These are phyloP conservation scores for Orthonevra nobilis DNA, from an alignment of 2,888 invertebrate genomes.

Conservation along the genomic window DNA sequence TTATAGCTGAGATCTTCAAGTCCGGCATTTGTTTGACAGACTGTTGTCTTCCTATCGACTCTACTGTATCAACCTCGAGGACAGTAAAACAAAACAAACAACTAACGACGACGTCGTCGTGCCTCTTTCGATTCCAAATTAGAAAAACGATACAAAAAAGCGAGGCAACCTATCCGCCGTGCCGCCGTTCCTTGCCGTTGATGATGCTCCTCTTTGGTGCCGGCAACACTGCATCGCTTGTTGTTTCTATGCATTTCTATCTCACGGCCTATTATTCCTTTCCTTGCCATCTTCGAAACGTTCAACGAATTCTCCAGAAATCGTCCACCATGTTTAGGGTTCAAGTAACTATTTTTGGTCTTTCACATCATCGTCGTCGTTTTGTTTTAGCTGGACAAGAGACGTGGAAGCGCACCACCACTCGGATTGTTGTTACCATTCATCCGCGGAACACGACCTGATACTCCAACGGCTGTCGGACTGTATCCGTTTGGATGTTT, in stretches of 20 bases:
- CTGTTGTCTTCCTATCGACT: neutral
- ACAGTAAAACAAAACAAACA: conserved; percentile 1
- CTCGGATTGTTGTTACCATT: conserved; percentile 21
- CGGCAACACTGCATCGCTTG: neutral
- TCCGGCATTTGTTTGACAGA: neutral
- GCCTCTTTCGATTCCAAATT: conserved; percentile 11
- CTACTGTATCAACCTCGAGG: neutral
- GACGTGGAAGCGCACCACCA: conserved; percentile 14
- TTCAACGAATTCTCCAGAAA: conserved; percentile 40
- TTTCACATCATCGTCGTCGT: conserved; percentile 23
- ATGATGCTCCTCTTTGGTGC: conserved; percentile 6
- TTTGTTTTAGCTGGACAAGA: conserved; percentile 16
- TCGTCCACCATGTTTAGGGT: conserved; percentile 32
- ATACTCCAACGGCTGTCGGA: conserved; percentile 14
- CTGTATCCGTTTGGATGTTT: conserved; percentile 47
- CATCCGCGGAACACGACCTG: conserved; percentile 22
- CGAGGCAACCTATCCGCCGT: no score
- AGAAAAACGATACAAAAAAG: conserved; percentile 2
- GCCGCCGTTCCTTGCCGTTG: conserved; percentile 1
- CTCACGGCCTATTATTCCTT: conserved; percentile 52
- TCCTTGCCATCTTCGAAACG: conserved; percentile 41
- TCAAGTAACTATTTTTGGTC: conserved; percentile 64
- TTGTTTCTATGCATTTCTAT: conserved; percentile 6
- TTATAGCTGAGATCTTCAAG: no score
- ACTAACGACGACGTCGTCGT: neutral